Evolutionary conservation across 2,888 invertebrate species (phyloP).

Genomic region (Autographa gamma): DNA sequence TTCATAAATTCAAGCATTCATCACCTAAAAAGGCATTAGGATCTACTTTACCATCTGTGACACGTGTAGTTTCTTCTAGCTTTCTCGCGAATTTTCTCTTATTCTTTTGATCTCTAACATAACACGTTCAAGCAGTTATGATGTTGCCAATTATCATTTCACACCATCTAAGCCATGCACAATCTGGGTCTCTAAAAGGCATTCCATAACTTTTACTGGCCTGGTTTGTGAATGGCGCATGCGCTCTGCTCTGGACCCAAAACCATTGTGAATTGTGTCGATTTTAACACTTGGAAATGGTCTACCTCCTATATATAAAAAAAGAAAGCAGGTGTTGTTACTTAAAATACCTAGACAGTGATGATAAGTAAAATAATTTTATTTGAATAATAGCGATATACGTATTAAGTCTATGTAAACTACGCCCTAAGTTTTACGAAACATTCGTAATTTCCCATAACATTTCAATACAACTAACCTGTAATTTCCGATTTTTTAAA

Average conservation of each 20-base stretch:
- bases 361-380: no score
- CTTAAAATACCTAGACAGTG: no score
- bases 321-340: no score
- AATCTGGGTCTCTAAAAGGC: constrained; percentile 30
- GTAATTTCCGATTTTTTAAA: no score
- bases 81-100: constrained; percentile 17
- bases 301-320: neutral
- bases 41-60: neutral
- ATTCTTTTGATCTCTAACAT: constrained; percentile 36
- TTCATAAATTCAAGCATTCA: neutral
- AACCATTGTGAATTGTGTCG: neutral
- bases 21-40: neutral
- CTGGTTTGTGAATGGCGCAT: constrained; percentile 32
- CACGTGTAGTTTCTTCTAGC: constrained; percentile 20
- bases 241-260: neutral
- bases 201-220: constrained; percentile 55
- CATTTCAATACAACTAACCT: no score
- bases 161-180: constrained; percentile 58
- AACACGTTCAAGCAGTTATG: constrained; percentile 51
- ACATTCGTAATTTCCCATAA: no score
- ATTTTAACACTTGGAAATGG: neutral
- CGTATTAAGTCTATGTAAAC: no score
- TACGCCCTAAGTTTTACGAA: no score
- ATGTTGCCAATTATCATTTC: constrained; percentile 52
- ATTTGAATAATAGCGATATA: no score